phyloP scores from a whole-genome alignment of 2,888 invertebrate genomes.

The Muscina levida region DNA sequence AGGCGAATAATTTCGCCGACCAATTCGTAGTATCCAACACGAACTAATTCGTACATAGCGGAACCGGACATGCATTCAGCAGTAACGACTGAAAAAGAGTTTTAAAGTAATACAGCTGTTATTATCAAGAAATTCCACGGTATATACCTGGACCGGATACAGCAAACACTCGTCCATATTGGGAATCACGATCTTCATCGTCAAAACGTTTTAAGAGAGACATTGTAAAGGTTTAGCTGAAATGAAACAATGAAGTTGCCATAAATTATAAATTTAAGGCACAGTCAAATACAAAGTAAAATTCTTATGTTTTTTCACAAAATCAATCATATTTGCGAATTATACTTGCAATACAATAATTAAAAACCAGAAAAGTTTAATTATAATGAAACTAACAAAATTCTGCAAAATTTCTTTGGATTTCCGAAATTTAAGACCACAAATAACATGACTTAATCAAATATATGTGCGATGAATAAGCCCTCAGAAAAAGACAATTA shows the following conservation, averaged over 20 bases:
- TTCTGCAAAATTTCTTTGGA: too few species aligned
- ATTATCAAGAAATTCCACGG: background rate
- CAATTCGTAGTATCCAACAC: slow-evolving; percentile 97
- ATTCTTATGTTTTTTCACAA: too few species aligned
- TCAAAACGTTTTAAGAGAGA: slow-evolving; percentile 86
- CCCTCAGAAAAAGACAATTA: background rate
- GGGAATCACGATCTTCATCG: slow-evolving; percentile 92
- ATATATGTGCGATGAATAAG: background rate
- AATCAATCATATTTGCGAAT: too few species aligned
- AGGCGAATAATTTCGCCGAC: slow-evolving; percentile 99
- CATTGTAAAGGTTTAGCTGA: slow-evolving; percentile 80
- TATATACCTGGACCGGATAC: slow-evolving; percentile 97
- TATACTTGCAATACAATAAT: too few species aligned
- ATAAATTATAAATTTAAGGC: too few species aligned
- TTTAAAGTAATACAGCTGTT: background rate
- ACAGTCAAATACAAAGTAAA: too few species aligned
- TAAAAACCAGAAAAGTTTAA: too few species aligned
- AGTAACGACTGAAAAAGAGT: slow-evolving; percentile 90
- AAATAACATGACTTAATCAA: too few species aligned
- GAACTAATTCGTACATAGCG: slow-evolving; percentile 99
- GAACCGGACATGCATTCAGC: slow-evolving; percentile 99
- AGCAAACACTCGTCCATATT: slow-evolving; percentile 96
- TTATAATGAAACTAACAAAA: too few species aligned
- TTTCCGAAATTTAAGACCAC: too few species aligned
- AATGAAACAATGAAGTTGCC: background rate